Evolutionary conservation across 2,797 vertebrate genomes (phyloP).

Genomic region (Limosa lapponica): DNA sequence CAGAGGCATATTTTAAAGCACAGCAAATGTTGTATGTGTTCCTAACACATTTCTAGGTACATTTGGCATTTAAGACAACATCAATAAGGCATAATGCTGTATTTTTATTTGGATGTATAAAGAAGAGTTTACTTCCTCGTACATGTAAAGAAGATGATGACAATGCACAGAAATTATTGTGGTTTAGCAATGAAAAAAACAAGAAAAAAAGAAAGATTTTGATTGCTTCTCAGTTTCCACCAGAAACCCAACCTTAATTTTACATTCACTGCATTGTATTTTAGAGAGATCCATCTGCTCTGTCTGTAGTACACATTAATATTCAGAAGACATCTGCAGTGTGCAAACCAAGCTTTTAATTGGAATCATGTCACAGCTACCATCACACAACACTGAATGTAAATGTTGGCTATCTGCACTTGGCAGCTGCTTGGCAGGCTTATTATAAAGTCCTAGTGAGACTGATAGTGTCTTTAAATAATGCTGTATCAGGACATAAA

Average conservation of each 20-base stretch:
- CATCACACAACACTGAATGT: slow-evolving; percentile 55
- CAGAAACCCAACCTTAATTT: slow-evolving; percentile 42
- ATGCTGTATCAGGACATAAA: background rate
- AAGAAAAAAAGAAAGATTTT: background rate
- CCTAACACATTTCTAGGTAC: background rate
- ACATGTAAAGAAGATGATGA: background rate
- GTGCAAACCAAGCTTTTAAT: slow-evolving; percentile 67
- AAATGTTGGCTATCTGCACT: slow-evolving; percentile 62
- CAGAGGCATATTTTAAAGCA: background rate
- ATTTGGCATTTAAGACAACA: background rate
- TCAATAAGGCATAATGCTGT: background rate
- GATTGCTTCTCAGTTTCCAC: background rate
- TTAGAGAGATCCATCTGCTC: slow-evolving; percentile 60
- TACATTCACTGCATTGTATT: slow-evolving; percentile 33
- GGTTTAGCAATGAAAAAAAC: background rate
- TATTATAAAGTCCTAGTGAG: slow-evolving; percentile 46
- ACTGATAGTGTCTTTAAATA: slow-evolving; percentile 54
- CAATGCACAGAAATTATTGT: background rate
- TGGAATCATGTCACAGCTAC: slow-evolving; percentile 64
- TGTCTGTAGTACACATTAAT: slow-evolving; percentile 47
- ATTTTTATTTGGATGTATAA: background rate
- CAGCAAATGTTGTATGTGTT: background rate
- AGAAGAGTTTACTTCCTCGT: background rate
- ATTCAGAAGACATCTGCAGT: slow-evolving; percentile 64
- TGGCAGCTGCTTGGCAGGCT: slow-evolving; percentile 53